These are phyloP conservation scores for Drosophila nigricruria DNA, from an alignment of 2,888 invertebrate species.

Conservation along the genomic window DNA sequence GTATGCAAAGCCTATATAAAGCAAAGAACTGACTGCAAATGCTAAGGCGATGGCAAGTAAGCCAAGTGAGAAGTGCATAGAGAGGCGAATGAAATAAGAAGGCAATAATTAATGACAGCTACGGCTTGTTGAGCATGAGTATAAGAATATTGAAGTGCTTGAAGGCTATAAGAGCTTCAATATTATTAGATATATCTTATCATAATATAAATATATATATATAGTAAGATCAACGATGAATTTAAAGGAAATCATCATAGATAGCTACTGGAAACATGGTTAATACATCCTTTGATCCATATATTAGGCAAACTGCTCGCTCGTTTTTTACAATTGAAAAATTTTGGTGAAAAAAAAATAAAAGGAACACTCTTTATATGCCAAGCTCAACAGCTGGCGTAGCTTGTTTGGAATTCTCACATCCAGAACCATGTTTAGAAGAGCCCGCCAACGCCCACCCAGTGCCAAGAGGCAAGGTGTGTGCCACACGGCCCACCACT, in stretches of 20 bases:
- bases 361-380: conserved; percentile 2
- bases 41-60: not conserved
- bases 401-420: conserved; percentile 74
- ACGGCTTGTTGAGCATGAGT: not conserved
- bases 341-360: not conserved
- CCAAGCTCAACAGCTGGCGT: conserved; percentile 60
- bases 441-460: conserved; percentile 35
- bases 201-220: too few relatives aligned
- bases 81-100: not conserved
- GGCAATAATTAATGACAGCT: conserved; percentile 3
- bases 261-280: not conserved
- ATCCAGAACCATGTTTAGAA: conserved; percentile 45
- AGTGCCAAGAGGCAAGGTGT: conserved; percentile 44
- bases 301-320: not conserved
- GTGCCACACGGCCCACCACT: conserved; percentile 61
- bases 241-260: too few relatives aligned
- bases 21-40: conserved; percentile 12
- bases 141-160: not conserved
- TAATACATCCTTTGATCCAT: conserved; percentile 25
- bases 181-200: too few relatives aligned
- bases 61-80: conserved; percentile 5
- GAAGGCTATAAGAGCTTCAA: too few relatives aligned
- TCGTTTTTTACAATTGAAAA: not conserved
- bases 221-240: too few relatives aligned
- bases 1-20: conserved; percentile 47